A percentile compares a stretch with the other conserved stretches of the same genome.
phyloP scores from a whole-genome alignment of 1,140 invertebrate species.

The Aphis gossypii region DNA sequence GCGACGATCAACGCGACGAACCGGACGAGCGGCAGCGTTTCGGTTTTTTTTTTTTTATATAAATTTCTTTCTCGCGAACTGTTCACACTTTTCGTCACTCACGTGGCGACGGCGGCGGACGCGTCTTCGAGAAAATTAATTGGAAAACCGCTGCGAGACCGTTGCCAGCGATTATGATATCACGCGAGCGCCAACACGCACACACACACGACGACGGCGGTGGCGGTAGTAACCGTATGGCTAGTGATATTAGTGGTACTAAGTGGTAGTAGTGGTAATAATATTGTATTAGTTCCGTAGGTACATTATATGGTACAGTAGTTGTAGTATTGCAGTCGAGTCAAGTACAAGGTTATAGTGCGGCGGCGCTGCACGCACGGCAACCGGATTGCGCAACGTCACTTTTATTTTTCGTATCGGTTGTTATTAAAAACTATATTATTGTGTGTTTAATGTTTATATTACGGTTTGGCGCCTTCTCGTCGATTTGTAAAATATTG shows the following conservation, averaged over 20 bases:
- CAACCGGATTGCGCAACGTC: conserved; percentile 29
- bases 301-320: not conserved
- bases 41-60: not conserved
- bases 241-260: not conserved
- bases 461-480: not conserved
- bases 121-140: not conserved
- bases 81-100: not conserved
- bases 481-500: not conserved
- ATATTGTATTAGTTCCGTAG: not conserved
- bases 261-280: not conserved
- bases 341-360: conserved; percentile 41
- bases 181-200: not conserved
- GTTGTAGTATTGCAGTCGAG: not conserved
- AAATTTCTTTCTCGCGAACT: not conserved
- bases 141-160: not conserved
- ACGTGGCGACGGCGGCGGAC: not conserved
- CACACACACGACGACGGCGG: not conserved
- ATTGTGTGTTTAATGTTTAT: not conserved
- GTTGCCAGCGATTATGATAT: not conserved
- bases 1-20: not conserved
- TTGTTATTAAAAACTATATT: not conserved
- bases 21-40: not conserved
- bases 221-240: not conserved
- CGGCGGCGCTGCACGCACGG: not conserved
- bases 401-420: not conserved